Conservation (phyloP, 2,888 invertebrate genomes). For the Apodemia duryi region DNA sequence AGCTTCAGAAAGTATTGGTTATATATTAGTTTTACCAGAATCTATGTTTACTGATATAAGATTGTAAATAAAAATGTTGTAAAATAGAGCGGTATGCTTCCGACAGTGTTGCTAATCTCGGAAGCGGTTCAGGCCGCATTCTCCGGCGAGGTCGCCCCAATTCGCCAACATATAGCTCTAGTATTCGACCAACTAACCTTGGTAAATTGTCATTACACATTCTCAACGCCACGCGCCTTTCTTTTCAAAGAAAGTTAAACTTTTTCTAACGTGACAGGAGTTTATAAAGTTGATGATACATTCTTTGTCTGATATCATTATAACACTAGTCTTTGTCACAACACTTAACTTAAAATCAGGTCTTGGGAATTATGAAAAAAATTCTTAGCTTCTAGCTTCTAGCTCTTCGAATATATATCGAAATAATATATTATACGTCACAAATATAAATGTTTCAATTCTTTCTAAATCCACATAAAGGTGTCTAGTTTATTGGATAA, state of each 20-base stretch:
- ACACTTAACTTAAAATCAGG: no score
- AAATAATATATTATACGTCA: no score
- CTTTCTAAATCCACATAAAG: no score
- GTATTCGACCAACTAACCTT: conserved; percentile 63
- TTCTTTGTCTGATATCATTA: not conserved
- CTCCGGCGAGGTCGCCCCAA: conserved; percentile 58
- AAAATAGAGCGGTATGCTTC: not conserved
- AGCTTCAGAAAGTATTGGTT: no score
- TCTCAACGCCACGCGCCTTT: conserved; percentile 38
- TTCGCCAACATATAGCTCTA: conserved; percentile 50
- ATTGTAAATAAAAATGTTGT: no score
- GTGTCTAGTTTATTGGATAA: no score
- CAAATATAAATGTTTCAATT: no score
- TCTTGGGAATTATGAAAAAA: no score
- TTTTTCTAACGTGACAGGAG: conserved; percentile 63
- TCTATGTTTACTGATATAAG: no score
- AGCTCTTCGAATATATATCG: no score
- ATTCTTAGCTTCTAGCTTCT: no score
- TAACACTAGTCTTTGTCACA: conserved; percentile 14
- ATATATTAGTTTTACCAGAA: no score
- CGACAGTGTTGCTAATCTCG: not conserved
- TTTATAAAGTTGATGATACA: conserved; percentile 21
- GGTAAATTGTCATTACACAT: conserved; percentile 63
- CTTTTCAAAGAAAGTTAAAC: conserved; percentile 59
- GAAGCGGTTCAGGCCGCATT: conserved; percentile 38